Evolutionary conservation across 2,888 invertebrate genomes (phyloP).

Genomic region (Trachelus iudaicus): DNA sequence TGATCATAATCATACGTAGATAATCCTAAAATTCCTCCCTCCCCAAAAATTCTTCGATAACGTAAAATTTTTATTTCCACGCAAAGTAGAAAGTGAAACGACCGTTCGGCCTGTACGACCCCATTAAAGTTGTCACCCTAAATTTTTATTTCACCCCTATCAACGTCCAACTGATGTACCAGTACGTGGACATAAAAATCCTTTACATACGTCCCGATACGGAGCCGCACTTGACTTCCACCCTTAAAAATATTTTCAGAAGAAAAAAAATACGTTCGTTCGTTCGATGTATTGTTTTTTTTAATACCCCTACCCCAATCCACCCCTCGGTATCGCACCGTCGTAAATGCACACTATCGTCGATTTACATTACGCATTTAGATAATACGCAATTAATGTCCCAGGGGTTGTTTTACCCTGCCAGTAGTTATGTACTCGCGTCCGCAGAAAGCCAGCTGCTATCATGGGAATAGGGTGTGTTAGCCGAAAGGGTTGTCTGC

Average conservation of each 20-base stretch:
- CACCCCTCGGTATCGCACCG: no score
- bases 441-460: not conserved
- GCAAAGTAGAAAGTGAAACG: not conserved
- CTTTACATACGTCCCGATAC: not conserved
- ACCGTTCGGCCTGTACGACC: not conserved
- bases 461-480: not conserved
- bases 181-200: not conserved
- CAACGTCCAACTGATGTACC: not conserved
- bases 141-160: not conserved
- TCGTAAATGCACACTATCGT: not conserved
- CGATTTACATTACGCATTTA: not conserved
- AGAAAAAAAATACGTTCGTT: not conserved
- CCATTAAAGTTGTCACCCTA: not conserved
- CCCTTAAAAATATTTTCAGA: not conserved
- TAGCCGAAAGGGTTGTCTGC: not conserved
- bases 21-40: not conserved
- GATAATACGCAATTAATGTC: not conserved
- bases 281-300: not conserved
- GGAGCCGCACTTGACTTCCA: not conserved
- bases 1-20: not conserved
- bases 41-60: not conserved
- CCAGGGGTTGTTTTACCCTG: not conserved
- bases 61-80: not conserved
- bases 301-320: not conserved
- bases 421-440: not conserved